Conservation (phyloP, 2,888 invertebrate genomes). For the Tenthredo livida region DNA sequence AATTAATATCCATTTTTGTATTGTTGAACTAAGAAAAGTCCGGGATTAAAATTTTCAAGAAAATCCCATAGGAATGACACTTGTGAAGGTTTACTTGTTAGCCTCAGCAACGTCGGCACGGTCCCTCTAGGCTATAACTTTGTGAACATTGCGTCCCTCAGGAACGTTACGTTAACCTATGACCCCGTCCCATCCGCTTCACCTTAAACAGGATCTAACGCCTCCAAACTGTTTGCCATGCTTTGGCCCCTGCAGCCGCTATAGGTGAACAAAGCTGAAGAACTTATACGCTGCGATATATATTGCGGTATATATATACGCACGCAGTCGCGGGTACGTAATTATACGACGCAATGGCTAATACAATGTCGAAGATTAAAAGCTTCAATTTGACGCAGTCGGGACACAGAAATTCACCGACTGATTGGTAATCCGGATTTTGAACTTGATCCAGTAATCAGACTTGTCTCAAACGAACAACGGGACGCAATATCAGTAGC, state of each 20-base stretch:
- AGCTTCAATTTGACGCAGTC: constrained; percentile 27
- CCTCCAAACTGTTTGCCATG: not conserved
- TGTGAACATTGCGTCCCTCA: constrained; percentile 43
- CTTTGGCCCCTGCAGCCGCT: not conserved
- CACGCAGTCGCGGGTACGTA: not conserved
- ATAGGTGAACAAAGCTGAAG: not conserved
- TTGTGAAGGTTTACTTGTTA: constrained; percentile 37
- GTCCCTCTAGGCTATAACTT: constrained; percentile 45
- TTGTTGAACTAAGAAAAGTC: not conserved
- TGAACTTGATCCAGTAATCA: constrained; percentile 51
- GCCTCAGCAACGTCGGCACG: constrained; percentile 23
- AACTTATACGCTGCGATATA: not conserved
- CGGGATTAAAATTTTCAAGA: not conserved
- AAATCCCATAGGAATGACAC: constrained; percentile 21
- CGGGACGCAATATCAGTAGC: constrained; percentile 20
- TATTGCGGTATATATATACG: too few relatives aligned
- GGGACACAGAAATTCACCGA: constrained; percentile 37
- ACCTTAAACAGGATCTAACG: constrained; percentile 40
- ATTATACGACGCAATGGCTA: not conserved
- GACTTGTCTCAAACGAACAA: constrained; percentile 33
- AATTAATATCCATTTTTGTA: not conserved
- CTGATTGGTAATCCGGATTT: constrained; percentile 50
- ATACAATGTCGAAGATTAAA: constrained; percentile 27
- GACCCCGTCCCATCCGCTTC: constrained; percentile 41
- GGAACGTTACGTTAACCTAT: constrained; percentile 43